These are phyloP conservation scores for Psix sp. DNA, from an alignment of 1,140 invertebrate species.

Conservation along the genomic window DNA sequence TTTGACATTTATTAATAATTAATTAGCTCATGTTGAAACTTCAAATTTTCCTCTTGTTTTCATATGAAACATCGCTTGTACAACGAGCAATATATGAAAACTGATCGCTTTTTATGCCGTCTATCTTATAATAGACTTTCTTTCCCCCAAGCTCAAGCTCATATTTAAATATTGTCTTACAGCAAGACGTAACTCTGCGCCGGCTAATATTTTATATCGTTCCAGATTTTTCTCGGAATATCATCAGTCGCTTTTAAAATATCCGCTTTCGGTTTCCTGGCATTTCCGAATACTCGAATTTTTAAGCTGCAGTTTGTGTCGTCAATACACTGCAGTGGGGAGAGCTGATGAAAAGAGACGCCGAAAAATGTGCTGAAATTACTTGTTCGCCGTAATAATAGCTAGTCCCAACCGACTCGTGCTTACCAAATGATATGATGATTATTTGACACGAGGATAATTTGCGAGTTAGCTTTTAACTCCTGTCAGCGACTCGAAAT, in stretches of 20 bases:
- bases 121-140: slow-evolving; percentile 23
- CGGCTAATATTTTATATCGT: slow-evolving; percentile 29
- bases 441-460: slow-evolving; percentile 46
- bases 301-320: too few relatives aligned
- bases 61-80: not conserved
- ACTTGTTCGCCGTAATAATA: slow-evolving; percentile 36
- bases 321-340: not conserved
- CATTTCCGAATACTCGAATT: too few relatives aligned
- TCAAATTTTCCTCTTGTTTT: slow-evolving; percentile 13
- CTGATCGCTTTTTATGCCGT: slow-evolving; percentile 4
- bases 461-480: slow-evolving; percentile 42
- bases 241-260: too few relatives aligned
- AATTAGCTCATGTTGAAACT: too few relatives aligned
- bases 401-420: slow-evolving; percentile 19
- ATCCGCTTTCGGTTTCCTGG: too few relatives aligned
- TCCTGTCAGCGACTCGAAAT: slow-evolving; percentile 26
- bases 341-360: slow-evolving; percentile 2
- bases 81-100: not conserved
- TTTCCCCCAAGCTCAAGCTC: slow-evolving; percentile 13
- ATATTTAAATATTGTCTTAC: slow-evolving; percentile 14
- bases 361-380: slow-evolving; percentile 41
- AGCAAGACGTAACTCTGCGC: too few relatives aligned
- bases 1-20: too few relatives aligned
- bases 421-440: slow-evolving; percentile 37
- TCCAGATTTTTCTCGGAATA: slow-evolving; percentile 11